These are phyloP conservation scores for Microtus ochrogaster DNA, from an alignment of 2,113 vertebrate species.

Conservation along the genomic window DNA sequence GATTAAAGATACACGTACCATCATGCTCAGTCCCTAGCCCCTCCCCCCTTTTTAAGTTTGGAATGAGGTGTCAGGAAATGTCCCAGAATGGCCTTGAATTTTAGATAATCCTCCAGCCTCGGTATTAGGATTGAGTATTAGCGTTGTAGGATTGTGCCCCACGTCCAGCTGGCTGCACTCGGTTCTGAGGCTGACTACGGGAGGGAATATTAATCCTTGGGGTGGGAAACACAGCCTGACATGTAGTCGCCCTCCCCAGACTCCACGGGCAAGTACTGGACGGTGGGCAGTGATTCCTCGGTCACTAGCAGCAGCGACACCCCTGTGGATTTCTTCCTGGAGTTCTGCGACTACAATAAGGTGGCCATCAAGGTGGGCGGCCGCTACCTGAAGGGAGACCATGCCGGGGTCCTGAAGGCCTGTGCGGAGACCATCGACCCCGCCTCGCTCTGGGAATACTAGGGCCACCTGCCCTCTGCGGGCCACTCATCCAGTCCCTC, in stretches of 20 bases:
- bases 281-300: conserved; percentile 92
- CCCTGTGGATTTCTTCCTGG: conserved; percentile 96
- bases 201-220: background rate
- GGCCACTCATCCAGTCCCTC: background rate
- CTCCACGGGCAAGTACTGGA: conserved; percentile 98
- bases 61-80: background rate
- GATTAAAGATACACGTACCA: background rate
- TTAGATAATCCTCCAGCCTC: background rate
- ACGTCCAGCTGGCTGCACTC: background rate
- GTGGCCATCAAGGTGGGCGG: conserved; percentile 95
- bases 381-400: conserved; percentile 97
- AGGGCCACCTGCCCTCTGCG: conserved; percentile 75
- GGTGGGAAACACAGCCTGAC: background rate
- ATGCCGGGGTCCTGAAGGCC: conserved; percentile 97
- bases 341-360: conserved; percentile 99
- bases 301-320: conserved; percentile 97
- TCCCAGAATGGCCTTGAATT: background rate
- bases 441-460: conserved; percentile 98
- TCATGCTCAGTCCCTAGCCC: no score
- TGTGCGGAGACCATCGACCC: conserved; percentile 93
- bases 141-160: background rate
- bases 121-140: background rate
- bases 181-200: background rate
- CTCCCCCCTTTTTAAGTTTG: background rate
- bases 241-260: conserved; percentile 84